Conservation (phyloP, 2,797 vertebrate species). For the Selene dorsalis region DNA sequence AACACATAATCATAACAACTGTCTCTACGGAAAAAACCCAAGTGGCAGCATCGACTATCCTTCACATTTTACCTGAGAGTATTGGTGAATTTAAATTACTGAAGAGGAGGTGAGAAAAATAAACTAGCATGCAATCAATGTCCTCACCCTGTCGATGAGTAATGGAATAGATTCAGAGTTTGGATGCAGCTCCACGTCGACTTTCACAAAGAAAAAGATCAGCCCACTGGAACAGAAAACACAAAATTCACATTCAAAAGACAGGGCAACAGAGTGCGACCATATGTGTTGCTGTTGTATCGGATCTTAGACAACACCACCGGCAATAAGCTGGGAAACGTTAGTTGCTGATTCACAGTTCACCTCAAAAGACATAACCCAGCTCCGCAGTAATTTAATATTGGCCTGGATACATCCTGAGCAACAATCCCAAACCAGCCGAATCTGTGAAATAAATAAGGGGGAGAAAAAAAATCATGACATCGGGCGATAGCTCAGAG, state of each 20-base stretch:
- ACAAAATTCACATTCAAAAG: neutral
- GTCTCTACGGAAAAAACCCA: neutral
- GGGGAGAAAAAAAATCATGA: neutral
- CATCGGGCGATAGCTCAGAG: neutral
- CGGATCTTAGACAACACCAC: neutral
- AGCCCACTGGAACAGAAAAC: constrained; percentile 81
- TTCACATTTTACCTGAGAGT: neutral
- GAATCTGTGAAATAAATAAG: constrained; percentile 82
- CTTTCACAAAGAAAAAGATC: constrained; percentile 92
- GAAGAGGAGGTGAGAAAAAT: neutral
- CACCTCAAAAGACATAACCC: constrained; percentile 91
- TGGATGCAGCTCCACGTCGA: constrained; percentile 79
- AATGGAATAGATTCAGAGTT: constrained; percentile 78
- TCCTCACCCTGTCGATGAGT: constrained; percentile 86
- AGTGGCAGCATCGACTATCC: neutral
- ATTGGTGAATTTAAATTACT: neutral
- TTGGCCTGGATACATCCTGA: constrained; percentile 86
- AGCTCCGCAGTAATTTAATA: constrained; percentile 90
- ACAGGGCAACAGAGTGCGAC: no score
- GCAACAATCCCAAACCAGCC: constrained; percentile 92
- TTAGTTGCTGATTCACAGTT: neutral
- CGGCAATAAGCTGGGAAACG: neutral
- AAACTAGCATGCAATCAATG: neutral
- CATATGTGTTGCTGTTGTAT: neutral
- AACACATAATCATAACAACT: neutral